Conservation (phyloP, 2,888 invertebrate genomes). For the Platycnemis pennipes region DNA sequence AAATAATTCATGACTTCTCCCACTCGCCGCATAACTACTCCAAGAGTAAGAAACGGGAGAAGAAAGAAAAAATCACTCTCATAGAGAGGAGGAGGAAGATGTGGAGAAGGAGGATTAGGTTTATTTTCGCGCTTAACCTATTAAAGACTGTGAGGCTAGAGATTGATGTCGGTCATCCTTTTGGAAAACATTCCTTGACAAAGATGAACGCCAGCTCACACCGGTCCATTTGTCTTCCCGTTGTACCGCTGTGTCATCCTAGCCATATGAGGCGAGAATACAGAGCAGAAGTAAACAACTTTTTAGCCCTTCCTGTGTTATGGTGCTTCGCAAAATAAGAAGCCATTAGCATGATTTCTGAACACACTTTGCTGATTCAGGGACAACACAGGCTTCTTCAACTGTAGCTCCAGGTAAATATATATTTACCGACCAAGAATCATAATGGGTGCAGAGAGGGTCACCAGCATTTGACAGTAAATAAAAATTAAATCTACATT, state of each 20-base stretch:
- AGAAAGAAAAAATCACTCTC: neutral
- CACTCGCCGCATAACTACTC: neutral
- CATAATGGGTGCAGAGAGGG: neutral
- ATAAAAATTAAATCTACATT: neutral
- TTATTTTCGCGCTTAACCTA: slow-evolving; percentile 12
- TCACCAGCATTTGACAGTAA: neutral
- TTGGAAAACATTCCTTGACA: slow-evolving; percentile 22
- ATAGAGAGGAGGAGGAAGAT: neutral
- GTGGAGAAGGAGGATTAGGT: neutral
- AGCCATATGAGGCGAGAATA: neutral
- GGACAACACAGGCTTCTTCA: neutral
- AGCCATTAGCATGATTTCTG: neutral
- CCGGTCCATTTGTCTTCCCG: slow-evolving; percentile 42
- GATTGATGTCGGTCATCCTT: slow-evolving; percentile 26
- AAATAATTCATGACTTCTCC: slow-evolving; percentile 14
- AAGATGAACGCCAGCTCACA: slow-evolving; percentile 40
- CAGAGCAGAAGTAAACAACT: slow-evolving; percentile 30
- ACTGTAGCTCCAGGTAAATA: neutral
- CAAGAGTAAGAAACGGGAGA: neutral
- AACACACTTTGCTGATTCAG: neutral
- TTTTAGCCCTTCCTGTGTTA: neutral
- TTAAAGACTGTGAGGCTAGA: slow-evolving; percentile 20
- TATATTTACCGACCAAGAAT: neutral
- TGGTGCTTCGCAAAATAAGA: neutral
- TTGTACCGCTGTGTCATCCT: slow-evolving; percentile 48